A percentile compares a stretch with the other conserved stretches of the same genome.
Conservation (phyloP, 1,140 invertebrate species). For the Campoletis sonorensis region DNA sequence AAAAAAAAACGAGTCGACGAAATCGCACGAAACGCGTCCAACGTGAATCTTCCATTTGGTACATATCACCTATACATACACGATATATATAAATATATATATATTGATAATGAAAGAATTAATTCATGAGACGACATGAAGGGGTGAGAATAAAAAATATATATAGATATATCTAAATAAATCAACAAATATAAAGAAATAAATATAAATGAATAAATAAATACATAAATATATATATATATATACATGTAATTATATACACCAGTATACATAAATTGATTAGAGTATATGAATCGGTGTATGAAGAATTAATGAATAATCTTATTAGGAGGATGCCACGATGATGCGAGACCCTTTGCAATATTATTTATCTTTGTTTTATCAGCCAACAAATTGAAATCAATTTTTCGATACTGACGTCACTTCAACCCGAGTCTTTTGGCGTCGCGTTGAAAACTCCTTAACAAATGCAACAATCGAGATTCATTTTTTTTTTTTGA, state of each 20-base stretch:
- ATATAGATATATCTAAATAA: too few species aligned
- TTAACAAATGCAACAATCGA: not conserved
- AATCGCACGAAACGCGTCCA: slow-evolving; percentile 52
- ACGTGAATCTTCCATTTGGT: slow-evolving; percentile 76
- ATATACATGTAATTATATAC: slow-evolving; percentile 43
- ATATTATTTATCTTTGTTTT: not conserved
- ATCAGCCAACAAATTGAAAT: not conserved
- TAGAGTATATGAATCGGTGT: slow-evolving; percentile 17
- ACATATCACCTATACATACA: slow-evolving; percentile 73
- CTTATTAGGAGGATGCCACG: not conserved
- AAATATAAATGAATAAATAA: too few species aligned
- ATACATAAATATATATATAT: slow-evolving; percentile 60
- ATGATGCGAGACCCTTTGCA: not conserved
- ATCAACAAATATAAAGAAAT: too few species aligned
- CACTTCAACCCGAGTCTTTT: too few species aligned
- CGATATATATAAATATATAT: slow-evolving; percentile 54
- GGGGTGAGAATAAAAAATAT: slow-evolving; percentile 21
- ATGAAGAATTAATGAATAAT: not conserved
- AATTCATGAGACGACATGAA: not conserved
- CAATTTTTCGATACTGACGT: not conserved
- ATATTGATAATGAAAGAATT: slow-evolving; percentile 46
- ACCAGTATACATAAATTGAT: slow-evolving; percentile 5
- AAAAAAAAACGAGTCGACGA: slow-evolving; percentile 33
- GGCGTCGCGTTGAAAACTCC: not conserved
- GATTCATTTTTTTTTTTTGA: not conserved